Evolutionary conservation across 2,797 vertebrate species (phyloP).

Genomic region (Chiroxiphia lanceolata): DNA sequence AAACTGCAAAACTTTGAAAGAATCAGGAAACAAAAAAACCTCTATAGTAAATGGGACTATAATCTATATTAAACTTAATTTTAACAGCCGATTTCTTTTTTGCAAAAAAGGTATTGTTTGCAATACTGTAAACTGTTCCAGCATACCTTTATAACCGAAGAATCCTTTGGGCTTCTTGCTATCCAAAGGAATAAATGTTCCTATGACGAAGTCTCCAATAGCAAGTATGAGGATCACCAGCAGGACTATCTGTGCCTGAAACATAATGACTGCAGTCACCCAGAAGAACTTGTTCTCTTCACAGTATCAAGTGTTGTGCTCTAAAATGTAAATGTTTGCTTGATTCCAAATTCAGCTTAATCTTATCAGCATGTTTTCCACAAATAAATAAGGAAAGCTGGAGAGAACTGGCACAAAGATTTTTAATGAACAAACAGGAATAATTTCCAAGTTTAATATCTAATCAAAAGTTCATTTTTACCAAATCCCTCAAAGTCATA

Average conservation of each 20-base stretch:
- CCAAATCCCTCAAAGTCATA: background rate
- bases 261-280: conserved; percentile 11
- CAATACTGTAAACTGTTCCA: background rate
- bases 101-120: background rate
- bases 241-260: conserved; percentile 95
- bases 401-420: background rate
- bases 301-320: background rate
- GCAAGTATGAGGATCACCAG: conserved; percentile 90
- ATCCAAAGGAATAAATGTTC: conserved; percentile 88
- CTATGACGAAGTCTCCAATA: conserved; percentile 92
- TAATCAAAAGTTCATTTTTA: background rate
- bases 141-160: conserved; percentile 90
- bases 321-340: background rate
- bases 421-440: background rate
- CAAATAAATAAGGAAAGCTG: background rate
- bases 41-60: accelerated
- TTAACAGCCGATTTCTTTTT: background rate
- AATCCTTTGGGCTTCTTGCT: conserved; percentile 87
- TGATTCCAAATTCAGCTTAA: background rate
- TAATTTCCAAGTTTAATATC: background rate
- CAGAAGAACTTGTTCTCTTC: background rate
- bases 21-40: background rate
- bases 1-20: background rate
- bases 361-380: background rate
- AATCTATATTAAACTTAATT: background rate